Percentiles rank a stretch among this genome's conserved stretches.
Conservation (phyloP, 2,797 vertebrate species). For the Alfaro cultratus region DNA sequence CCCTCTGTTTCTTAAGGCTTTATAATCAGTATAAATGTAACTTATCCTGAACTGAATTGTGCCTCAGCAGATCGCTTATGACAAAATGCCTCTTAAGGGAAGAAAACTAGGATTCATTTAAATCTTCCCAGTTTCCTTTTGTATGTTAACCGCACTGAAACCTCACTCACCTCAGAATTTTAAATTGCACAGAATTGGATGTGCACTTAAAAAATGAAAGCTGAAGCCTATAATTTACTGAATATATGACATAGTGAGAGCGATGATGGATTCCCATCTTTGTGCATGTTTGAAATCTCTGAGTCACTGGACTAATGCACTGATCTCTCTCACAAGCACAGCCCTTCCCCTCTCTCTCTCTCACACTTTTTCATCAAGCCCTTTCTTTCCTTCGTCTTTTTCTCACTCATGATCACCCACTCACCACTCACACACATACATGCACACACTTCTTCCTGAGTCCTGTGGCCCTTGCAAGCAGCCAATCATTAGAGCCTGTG, state of each 20-base stretch:
- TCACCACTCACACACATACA: conserved; percentile 44
- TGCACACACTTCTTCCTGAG: conserved; percentile 34
- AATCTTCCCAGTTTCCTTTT: conserved; percentile 9
- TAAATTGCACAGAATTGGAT: not conserved
- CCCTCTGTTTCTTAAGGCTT: not conserved
- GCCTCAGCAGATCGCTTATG: not conserved
- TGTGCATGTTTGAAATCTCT: conserved; percentile 47
- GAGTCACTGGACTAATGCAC: conserved; percentile 66
- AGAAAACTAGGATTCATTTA: not conserved
- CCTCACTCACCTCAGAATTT: not conserved
- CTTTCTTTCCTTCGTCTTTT: conserved; percentile 50
- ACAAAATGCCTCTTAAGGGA: not conserved
- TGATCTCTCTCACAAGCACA: conserved; percentile 22
- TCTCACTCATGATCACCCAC: conserved; percentile 63
- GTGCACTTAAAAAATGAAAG: not conserved
- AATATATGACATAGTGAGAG: conserved; percentile 11
- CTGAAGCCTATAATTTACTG: conserved; percentile 3
- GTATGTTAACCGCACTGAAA: not conserved
- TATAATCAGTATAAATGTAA: not conserved
- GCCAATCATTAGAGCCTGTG: conserved; percentile 69
- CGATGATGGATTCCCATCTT: conserved; percentile 14
- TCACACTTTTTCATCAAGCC: conserved; percentile 47
- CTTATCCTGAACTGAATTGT: not conserved
- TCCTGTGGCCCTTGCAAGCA: conserved; percentile 68
- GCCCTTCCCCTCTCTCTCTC: conserved; percentile 22